Percentiles rank a stretch among this genome's conserved stretches.
Evolutionary conservation across 2,888 invertebrate genomes (phyloP).

Genomic region (Choreutis nemorana): DNA sequence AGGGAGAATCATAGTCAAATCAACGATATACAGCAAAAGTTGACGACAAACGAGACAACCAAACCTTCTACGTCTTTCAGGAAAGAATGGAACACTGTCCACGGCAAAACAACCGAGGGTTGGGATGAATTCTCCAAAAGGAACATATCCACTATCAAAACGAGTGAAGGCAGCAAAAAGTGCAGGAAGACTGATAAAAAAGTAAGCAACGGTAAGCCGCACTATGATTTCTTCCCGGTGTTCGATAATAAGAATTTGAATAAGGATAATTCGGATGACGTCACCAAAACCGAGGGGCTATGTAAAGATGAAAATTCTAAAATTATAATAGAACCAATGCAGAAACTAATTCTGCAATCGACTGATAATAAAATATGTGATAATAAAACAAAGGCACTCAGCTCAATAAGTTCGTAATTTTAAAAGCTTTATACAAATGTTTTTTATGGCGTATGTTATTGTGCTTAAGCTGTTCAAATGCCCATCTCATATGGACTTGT

Average conservation of each 20-base stretch:
- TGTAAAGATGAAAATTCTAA: conserved; percentile 40
- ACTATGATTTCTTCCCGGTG: conserved; percentile 55
- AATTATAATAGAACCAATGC: conserved; percentile 61
- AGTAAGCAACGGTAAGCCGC: conserved; percentile 43
- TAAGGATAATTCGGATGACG: conserved; percentile 17
- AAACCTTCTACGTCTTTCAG: conserved; percentile 53
- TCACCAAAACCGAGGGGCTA: conserved; percentile 9
- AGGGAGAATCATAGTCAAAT: conserved; percentile 59
- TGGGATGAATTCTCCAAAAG: conserved; percentile 55
- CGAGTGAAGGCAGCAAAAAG: conserved; percentile 27
- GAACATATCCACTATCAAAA: conserved; percentile 41
- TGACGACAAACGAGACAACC: conserved; percentile 33
- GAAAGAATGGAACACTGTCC: conserved; percentile 42
- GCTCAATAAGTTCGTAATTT: conserved; percentile 51
- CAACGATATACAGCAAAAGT: conserved; percentile 55
- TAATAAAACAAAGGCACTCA: conserved; percentile 59
- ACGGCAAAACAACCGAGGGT: conserved; percentile 38
- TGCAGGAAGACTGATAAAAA: conserved; percentile 29
- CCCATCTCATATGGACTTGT: no score
- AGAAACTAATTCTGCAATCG: conserved; percentile 60
- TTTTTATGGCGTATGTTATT: conserved; percentile 36
- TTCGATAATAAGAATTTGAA: conserved; percentile 47
- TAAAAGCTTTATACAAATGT: conserved; percentile 37
- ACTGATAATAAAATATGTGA: conserved; percentile 65
- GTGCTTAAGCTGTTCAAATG: no score